A percentile compares a stretch with the other conserved stretches of the same genome.
These are phyloP conservation scores for Lobophora halterata DNA, from an alignment of 2,888 invertebrate species.

Conservation along the genomic window DNA sequence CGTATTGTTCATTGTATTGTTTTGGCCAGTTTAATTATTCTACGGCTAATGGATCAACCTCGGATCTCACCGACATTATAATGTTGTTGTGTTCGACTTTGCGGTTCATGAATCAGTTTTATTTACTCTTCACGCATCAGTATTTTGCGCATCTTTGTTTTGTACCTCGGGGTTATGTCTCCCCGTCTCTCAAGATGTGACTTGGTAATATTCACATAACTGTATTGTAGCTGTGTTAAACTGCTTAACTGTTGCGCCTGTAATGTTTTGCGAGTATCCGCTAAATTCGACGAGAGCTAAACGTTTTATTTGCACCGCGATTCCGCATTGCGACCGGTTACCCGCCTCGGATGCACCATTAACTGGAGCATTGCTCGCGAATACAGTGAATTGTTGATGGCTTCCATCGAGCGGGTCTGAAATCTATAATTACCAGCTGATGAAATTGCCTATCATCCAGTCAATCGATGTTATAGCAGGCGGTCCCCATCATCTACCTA, in stretches of 20 bases:
- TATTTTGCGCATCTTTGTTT: conserved; percentile 14
- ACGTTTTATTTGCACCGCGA: conserved; percentile 49
- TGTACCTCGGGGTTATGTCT: too few species aligned
- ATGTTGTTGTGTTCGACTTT: background rate
- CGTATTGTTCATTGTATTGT: conserved; percentile 23
- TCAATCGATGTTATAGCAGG: too few species aligned
- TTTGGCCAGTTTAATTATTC: conserved; percentile 14
- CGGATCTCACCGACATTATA: background rate
- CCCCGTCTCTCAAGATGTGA: conserved; percentile 15
- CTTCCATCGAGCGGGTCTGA: too few species aligned
- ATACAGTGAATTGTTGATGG: too few species aligned
- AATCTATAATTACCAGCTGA: too few species aligned
- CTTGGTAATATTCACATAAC: conserved; percentile 49
- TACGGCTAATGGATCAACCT: conserved; percentile 1
- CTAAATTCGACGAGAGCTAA: conserved; percentile 59
- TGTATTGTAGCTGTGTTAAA: conserved; percentile 57
- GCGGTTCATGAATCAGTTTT: conserved; percentile 2
- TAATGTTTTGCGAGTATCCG: conserved; percentile 55
- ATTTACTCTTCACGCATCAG: conserved; percentile 11
- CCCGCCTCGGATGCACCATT: conserved; percentile 17
- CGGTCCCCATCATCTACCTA: too few species aligned
- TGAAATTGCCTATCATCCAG: too few species aligned
- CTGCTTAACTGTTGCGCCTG: conserved; percentile 51
- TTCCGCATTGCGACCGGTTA: conserved; percentile 46
- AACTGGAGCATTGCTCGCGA: conserved; percentile 12